Percentiles rank a stretch among this genome's conserved stretches.
Conservation (phyloP, 2,888 invertebrate genomes). For the Rhyacophila evoluta region DNA sequence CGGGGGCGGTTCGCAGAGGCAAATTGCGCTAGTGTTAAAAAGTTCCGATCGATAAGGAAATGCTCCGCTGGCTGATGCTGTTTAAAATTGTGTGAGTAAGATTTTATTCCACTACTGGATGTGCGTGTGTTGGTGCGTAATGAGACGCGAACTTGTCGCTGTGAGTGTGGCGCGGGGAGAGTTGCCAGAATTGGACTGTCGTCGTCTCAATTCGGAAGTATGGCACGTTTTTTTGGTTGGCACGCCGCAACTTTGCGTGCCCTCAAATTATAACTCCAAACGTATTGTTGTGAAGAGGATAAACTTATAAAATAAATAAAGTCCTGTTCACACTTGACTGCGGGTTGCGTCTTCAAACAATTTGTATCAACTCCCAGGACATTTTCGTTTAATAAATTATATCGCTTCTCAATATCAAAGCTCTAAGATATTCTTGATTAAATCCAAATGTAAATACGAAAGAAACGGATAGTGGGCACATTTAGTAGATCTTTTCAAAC, state of each 20-base stretch:
- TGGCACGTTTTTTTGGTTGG: constrained; percentile 56
- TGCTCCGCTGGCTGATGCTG: constrained; percentile 59
- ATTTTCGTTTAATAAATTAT: too few relatives aligned
- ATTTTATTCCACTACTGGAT: constrained; percentile 71
- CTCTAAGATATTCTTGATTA: too few relatives aligned
- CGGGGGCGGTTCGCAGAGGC: constrained; percentile 57
- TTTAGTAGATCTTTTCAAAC: too few relatives aligned
- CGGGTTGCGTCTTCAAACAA: too few relatives aligned
- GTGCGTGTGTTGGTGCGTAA: constrained; percentile 54
- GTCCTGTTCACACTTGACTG: too few relatives aligned
- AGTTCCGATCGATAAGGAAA: constrained; percentile 75
- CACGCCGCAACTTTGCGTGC: not conserved
- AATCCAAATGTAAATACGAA: too few relatives aligned
- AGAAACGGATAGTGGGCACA: too few relatives aligned
- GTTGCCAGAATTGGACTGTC: constrained; percentile 36
- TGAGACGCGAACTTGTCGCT: constrained; percentile 44
- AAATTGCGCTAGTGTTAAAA: constrained; percentile 68
- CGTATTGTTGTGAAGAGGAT: too few relatives aligned
- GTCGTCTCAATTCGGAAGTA: constrained; percentile 69
- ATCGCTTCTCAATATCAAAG: too few relatives aligned
- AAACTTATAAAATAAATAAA: too few relatives aligned
- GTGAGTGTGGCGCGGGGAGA: constrained; percentile 38
- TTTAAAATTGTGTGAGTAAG: constrained; percentile 70
- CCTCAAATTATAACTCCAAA: too few relatives aligned
- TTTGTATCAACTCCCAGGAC: too few relatives aligned